Evolutionary conservation across 1,140 invertebrate species (phyloP).

Genomic region (Brachystomella parvula): DNA sequence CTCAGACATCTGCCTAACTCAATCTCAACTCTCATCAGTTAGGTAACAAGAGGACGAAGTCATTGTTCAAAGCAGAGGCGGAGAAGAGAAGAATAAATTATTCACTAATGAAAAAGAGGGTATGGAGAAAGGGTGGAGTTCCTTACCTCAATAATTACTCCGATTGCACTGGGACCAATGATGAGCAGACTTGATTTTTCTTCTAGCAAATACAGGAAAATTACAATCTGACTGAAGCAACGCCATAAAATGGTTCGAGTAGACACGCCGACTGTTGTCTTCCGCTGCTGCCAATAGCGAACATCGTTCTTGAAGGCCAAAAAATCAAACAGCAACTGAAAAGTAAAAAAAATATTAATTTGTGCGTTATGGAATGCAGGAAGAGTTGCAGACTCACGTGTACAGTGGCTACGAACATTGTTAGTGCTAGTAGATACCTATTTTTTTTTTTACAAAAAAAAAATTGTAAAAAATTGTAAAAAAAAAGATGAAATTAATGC

Average conservation of each 20-base stretch:
- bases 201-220: constrained; percentile 89
- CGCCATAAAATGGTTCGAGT: constrained; percentile 82
- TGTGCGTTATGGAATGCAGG: background rate
- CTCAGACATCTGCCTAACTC: background rate
- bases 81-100: background rate
- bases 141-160: constrained; percentile 72
- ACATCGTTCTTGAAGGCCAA: constrained; percentile 98
- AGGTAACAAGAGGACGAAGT: no score
- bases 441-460: no score
- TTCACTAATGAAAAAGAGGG: background rate
- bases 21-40: background rate
- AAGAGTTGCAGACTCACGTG: constrained; percentile 64
- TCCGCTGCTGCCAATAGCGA: constrained; percentile 79
- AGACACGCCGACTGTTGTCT: constrained; percentile 80
- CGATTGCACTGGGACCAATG: constrained; percentile 75
- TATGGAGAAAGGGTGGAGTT: background rate
- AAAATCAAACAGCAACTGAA: constrained; percentile 89
- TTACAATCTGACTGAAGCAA: constrained; percentile 76
- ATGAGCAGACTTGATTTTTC: constrained; percentile 86
- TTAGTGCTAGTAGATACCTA: constrained; percentile 83
- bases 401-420: constrained; percentile 81
- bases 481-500: no score
- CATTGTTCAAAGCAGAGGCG: no score
- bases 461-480: no score
- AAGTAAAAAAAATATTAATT: constrained; percentile 37